Base-by-base conservation (phyloP, 1,140 invertebrate genomes). In the Aphelenchoides avenae region DNA sequence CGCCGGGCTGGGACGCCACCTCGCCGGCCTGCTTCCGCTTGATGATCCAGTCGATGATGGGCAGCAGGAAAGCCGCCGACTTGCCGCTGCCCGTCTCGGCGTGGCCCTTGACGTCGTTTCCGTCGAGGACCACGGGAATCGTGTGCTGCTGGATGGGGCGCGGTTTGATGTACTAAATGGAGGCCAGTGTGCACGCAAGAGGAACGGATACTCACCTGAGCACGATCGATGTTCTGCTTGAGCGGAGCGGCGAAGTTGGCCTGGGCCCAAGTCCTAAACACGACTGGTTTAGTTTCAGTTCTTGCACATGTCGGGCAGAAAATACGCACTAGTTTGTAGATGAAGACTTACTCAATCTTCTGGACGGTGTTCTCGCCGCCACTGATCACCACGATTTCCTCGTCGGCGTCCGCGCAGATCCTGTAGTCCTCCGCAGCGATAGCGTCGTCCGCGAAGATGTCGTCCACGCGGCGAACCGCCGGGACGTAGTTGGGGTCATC, bases 11-110 rank as follows among this genome's bases (percentile, higher is more conserved):
- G 15, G 27, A 57, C 15, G 49, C 52, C 30, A 3, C 33, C 51
- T 18, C 11, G 15, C 15, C 13, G 24, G 2, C 13, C 37, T 89
- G 78, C 46, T 90, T 87, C 2, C 88, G 87, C 1, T 53, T 53
- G 22, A 46, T 15, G 50, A 57, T 5, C 5, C 29, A 30, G n/a
- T 65, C 29, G 15, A 62, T 56, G 7, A 91, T 79, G 3, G 89
- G 89, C 0, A 91, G 71, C 0, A 91, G 78, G 78, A 91, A 91
- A 0, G 89, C 87, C 13, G 86, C 85, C 0, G 89, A 91, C 80
- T 91, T 92, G 53, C 86, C 85, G 47, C 87, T 90, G 11, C 89
- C 89, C 0, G 89, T 93, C 40, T 62, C 60, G 5, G 61, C 41
- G 15, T 62, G 60, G 7, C 37, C 60, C 15, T 62, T 62, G 1